These are phyloP conservation scores for Osmerus eperlanus DNA, from an alignment of 2,113 vertebrate species.

Conservation along the genomic window DNA sequence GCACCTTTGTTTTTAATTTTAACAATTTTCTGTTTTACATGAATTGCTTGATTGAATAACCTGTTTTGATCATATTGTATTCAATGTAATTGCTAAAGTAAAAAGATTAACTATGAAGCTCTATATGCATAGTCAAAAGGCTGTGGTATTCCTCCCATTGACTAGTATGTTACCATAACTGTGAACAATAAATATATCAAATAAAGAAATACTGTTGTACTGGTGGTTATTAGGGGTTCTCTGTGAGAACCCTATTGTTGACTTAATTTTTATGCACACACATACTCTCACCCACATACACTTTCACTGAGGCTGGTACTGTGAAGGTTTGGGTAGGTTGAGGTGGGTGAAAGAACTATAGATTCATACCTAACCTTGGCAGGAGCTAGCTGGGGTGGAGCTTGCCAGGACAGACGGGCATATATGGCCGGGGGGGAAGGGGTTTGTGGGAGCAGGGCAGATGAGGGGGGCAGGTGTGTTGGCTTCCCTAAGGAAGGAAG, in stretches of 20 bases:
- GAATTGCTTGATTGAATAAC: too few relatives aligned
- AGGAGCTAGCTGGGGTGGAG: not conserved
- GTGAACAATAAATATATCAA: slow-evolving; percentile 35
- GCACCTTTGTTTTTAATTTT: too few relatives aligned
- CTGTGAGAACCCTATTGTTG: too few relatives aligned
- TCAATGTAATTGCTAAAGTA: too few relatives aligned
- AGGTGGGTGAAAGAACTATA: not conserved
- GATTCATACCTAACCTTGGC: not conserved
- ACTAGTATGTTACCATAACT: not conserved
- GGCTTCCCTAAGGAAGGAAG: slow-evolving; percentile 50
- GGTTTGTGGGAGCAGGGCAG: slow-evolving; percentile 21
- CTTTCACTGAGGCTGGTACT: not conserved
- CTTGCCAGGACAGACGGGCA: slow-evolving; percentile 7
- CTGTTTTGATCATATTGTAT: too few relatives aligned
- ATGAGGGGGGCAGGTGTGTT: slow-evolving; percentile 51
- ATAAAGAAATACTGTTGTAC: slow-evolving; percentile 18
- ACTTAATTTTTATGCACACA: not conserved
- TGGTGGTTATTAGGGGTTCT: too few relatives aligned
- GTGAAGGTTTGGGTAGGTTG: not conserved
- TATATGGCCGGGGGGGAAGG: not conserved
- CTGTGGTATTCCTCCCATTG: too few relatives aligned
- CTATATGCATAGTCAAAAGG: too few relatives aligned
- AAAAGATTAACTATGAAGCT: too few relatives aligned
- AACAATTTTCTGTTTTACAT: too few relatives aligned
- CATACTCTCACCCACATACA: not conserved